Conservation (phyloP, 1,140 invertebrate genomes). For the Grapholita molesta region DNA sequence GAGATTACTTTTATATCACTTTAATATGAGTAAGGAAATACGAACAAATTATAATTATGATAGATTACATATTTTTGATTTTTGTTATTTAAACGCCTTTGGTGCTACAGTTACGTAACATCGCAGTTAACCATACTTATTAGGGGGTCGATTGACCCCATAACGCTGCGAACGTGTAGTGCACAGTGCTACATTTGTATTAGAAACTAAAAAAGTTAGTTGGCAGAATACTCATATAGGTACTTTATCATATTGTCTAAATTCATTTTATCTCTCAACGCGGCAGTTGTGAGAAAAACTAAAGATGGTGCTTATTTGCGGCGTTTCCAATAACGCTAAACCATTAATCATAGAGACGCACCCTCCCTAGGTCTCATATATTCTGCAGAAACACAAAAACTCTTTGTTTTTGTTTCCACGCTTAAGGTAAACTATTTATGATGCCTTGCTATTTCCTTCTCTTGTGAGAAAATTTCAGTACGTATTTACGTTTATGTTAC, state of each 20-base stretch:
- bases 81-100: no score
- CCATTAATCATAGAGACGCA: constrained; percentile 17
- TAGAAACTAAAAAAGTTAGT: no score
- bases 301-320: constrained; percentile 8
- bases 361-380: constrained; percentile 14
- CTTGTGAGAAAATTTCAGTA: not conserved
- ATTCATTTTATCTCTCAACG: not conserved
- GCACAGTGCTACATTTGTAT: no score
- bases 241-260: no score
- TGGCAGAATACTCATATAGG: no score
- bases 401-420: constrained; percentile 9
- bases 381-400: constrained; percentile 14
- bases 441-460: constrained; percentile 35
- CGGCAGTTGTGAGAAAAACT: constrained; percentile 12
- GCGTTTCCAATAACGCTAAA: constrained; percentile 13
- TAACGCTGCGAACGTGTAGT: no score
- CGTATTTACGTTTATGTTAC: not conserved
- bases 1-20: not conserved
- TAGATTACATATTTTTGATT: no score
- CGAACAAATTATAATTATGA: no score
- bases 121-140: no score
- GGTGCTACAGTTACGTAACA: no score
- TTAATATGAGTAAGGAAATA: not conserved
- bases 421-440: constrained; percentile 29
- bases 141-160: no score